Percentiles rank a stretch among this genome's conserved stretches.
Conservation (phyloP, 1,140 invertebrate species). For the Rhyzopertha dominica region DNA sequence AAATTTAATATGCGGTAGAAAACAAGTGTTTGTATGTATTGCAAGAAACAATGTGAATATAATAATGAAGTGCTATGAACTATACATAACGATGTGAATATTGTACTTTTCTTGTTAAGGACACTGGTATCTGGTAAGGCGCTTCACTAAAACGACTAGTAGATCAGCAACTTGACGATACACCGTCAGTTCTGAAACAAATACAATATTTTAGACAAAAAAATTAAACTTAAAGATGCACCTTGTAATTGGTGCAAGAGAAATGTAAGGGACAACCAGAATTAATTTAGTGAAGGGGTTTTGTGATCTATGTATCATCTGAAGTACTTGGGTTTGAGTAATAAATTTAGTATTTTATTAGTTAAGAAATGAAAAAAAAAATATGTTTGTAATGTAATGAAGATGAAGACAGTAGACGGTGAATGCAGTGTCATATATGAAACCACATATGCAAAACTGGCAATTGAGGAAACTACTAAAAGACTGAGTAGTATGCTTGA, state of each 20-base stretch:
- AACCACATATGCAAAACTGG: no score
- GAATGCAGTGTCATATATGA: background rate
- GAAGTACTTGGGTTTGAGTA: background rate
- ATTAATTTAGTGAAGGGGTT: background rate
- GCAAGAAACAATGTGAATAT: constrained; percentile 12
- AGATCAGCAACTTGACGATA: constrained; percentile 33
- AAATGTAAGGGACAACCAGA: background rate
- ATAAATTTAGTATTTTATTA: background rate
- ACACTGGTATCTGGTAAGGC: constrained; percentile 40
- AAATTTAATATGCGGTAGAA: background rate
- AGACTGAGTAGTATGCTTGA: background rate
- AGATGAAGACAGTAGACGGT: constrained; percentile 1
- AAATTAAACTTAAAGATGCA: constrained; percentile 5
- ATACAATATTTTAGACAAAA: constrained; percentile 10
- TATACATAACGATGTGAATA: constrained; percentile 43
- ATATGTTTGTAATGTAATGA: background rate
- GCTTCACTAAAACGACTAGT: constrained; percentile 43
- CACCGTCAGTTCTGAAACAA: constrained; percentile 39
- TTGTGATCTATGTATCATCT: constrained; percentile 1
- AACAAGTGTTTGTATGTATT: constrained; percentile 3
- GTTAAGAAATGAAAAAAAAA: background rate
- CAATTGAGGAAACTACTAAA: no score
- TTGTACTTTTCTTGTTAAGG: constrained; percentile 33
- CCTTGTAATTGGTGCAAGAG: background rate
- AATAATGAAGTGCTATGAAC: constrained; percentile 35